Base-by-base conservation (phyloP, 2,113 vertebrate genomes). In the Myrmophylax atrothorax region DNA sequence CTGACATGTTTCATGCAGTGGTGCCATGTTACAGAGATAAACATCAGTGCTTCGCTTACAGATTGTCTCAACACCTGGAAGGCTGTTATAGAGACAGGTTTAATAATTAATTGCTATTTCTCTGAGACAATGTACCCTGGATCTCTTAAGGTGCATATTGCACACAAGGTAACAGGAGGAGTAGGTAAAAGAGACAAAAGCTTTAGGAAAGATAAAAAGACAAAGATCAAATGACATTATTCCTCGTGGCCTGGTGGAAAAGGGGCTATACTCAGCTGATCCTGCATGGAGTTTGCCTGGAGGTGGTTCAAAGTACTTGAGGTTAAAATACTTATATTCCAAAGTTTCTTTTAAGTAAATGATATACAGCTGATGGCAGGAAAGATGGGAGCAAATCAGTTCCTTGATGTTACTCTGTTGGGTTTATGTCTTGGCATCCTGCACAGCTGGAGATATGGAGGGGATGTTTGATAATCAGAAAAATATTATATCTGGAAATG, bases 71-170 rank as follows among this genome's bases (percentile, higher is more conserved):
- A 85, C 86, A 93, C 84, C 91, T 95, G 91, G 64, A 87, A 89
- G 66, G 81, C 95, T 94, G 62, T 66, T 81, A 87, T 10, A 90
- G 84, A 95, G 89, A 87, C 86, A 80, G 44, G 29, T 87, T 96
- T 93, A 97, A 96, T 96, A 94, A 97, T 96, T 97, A 81, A 96
- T 96, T 74, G 62, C 49, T 74, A 4, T 62, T 93, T 94, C 79
- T 59, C 70, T 60, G 66, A 88, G 93, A 84, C 87, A 93, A 82
- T 82, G 76, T 66, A 84, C 17, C 12, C 60, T 69, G 74, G n/a
- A 46, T 94, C 90, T 95, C 76, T 38, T 35, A 67, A 72, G 64
- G 60, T 60, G 38, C 63, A 67, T 63, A 75, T 23, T 84, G 90
- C 40, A 86, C 52, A 44, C 22, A 25, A 60, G 66, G 87, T 94